Percentiles rank a stretch among this genome's conserved stretches.
phyloP scores from a whole-genome alignment of 30 jellyfish, hydroid and myxozoan genomes.

The Aurelia sp. region DNA sequence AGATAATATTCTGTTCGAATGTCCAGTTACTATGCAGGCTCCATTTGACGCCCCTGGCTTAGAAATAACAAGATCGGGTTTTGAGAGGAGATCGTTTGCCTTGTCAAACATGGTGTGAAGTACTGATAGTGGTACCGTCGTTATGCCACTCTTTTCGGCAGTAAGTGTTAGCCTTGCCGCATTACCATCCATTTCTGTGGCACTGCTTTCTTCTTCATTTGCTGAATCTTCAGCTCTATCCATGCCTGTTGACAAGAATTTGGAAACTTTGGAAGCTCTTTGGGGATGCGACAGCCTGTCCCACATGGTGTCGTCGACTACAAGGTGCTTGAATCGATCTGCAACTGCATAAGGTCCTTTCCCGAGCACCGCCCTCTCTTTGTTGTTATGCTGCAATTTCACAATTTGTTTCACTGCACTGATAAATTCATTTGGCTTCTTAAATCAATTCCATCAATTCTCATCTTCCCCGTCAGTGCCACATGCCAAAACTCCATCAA shows the following conservation, averaged over 20 bases:
- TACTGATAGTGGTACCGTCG: not conserved
- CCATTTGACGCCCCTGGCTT: constrained; percentile 28
- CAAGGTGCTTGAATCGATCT: not conserved
- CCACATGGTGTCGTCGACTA: constrained; percentile 4
- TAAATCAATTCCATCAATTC: constrained; percentile 4
- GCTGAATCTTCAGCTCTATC: not conserved
- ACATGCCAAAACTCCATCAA: constrained; percentile 10
- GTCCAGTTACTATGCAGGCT: constrained; percentile 7
- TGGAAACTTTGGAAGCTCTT: not conserved
- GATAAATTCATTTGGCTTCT: constrained; percentile 6
- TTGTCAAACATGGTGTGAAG: constrained; percentile 2
- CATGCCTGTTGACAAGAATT: not conserved
- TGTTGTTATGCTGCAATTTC: not conserved
- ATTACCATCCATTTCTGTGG: too few relatives aligned
- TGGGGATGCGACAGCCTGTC: constrained; percentile 13
- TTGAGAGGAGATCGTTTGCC: constrained; percentile 9
- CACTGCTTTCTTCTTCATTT: not conserved
- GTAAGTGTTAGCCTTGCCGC: not conserved
- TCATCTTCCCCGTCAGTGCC: constrained; percentile 31
- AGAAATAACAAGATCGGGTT: not conserved
- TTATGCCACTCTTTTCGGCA: constrained; percentile 16
- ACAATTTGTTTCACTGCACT: not conserved
- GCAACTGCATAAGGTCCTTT: constrained; percentile 3
- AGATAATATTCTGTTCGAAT: not conserved
- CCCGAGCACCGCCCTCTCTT: constrained; percentile 12